Percentiles rank a stretch among this genome's conserved stretches.
Evolutionary conservation across 2,113 vertebrate genomes (phyloP).

Genomic region (Manacus vitellinus): DNA sequence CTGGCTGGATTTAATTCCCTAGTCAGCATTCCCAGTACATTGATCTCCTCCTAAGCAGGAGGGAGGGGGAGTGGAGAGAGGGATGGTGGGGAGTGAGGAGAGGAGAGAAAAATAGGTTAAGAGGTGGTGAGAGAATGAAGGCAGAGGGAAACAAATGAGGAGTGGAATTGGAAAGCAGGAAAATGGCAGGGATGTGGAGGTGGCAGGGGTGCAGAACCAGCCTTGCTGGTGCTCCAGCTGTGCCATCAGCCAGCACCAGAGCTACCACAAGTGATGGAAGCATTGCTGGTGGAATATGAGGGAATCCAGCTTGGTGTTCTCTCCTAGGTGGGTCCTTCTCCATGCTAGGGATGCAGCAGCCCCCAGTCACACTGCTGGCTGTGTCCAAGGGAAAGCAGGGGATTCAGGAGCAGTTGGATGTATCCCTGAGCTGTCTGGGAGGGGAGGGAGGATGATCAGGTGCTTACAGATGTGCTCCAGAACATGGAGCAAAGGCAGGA

Average conservation of each 20-base stretch:
- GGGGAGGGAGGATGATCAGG: background rate
- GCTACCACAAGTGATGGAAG: background rate
- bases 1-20: slow-evolving; percentile 55
- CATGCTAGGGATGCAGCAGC: accelerated
- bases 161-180: background rate
- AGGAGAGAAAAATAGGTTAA: slow-evolving; percentile 17
- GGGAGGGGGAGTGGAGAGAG: background rate
- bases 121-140: slow-evolving; percentile 1
- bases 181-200: background rate
- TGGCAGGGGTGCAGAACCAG: background rate
- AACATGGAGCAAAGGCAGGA: background rate
- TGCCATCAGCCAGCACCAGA: background rate
- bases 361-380: accelerated
- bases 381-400: background rate
- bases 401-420: background rate
- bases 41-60: slow-evolving; percentile 51
- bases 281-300: background rate
- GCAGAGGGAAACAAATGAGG: background rate
- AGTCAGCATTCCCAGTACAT: slow-evolving; percentile 63
- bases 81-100: background rate
- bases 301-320: background rate
- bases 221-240: background rate
- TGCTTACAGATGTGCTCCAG: background rate
- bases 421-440: background rate
- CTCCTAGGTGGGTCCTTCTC: background rate